Base-by-base conservation (phyloP, 2,888 invertebrate species). In the Diploptera punctata region DNA sequence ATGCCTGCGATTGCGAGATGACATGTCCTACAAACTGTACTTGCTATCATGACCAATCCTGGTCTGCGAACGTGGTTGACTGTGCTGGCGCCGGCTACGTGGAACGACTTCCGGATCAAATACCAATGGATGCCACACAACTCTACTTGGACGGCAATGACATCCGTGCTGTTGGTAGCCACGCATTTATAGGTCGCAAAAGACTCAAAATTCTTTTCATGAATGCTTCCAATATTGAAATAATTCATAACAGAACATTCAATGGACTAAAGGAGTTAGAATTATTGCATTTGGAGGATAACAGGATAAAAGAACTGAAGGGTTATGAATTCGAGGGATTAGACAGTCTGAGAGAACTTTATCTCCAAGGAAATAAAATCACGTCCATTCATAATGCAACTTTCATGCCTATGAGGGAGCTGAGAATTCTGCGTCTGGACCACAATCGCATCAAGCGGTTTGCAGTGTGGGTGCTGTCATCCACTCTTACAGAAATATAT, bases 1-100 rank as follows among this genome's bases (percentile, higher is more conserved):
- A 94, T 80, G 93, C 93, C 43, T 96, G 95, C 82, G 95, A 96
- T 83, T 96, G 95, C 84, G 93, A 95, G 86, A 94, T 94, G 92
- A 93, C 93, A 67, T 96, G 95, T 80, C 95, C 95, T 26, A 87
- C 87, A 71, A 93, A 93, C 80, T 96, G 95, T 83, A 92, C 92
- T 70, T 96, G 95, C 83, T 95, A 93, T 84, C 93, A 94, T 81
- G 95, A 95, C 82, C 92, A 93, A 80, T 91, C 92, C 26, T 95
- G 94, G 93, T 89, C 91, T 57, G 93, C 93, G 21, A 94, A 94
- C 84, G 92, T 94, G 62, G 93, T 94, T 67, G 93, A 94, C 82
- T 94, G 94, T 80, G 91, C 92, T 62, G 86, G 85, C 74, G 88
- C 90, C 76, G 91, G 90, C 67, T 91, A 92, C 82, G 84, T 87